phyloP scores from a whole-genome alignment of 64 coral and sea anemone species.

The Porites australiensis region DNA sequence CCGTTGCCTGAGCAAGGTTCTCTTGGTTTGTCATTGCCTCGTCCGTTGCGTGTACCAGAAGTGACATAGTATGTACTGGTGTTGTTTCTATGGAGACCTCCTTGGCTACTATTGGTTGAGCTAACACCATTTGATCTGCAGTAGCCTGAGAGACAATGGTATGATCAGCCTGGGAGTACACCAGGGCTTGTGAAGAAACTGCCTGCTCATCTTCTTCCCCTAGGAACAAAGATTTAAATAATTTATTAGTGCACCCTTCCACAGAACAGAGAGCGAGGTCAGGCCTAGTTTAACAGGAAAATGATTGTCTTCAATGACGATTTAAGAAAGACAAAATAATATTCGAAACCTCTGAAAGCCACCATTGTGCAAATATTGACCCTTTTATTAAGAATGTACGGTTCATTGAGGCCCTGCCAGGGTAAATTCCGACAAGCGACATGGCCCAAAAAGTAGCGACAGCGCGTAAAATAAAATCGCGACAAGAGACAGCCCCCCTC shows the following conservation, averaged over 20 bases:
- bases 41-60: constrained; percentile 74
- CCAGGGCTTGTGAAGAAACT: constrained; percentile 55
- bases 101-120: constrained; percentile 90
- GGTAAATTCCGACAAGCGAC: too few species aligned
- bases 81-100: constrained; percentile 97
- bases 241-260: neutral
- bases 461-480: too few species aligned
- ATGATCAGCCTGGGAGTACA: constrained; percentile 60
- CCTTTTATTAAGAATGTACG: too few species aligned
- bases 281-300: too few species aligned
- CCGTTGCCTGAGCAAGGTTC: constrained; percentile 54
- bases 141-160: constrained; percentile 65
- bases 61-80: constrained; percentile 67
- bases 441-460: too few species aligned
- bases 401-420: too few species aligned
- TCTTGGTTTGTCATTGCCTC: constrained; percentile 59
- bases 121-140: constrained; percentile 77
- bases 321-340: too few species aligned
- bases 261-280: too few species aligned
- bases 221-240: neutral
- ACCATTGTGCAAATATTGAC: too few species aligned
- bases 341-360: too few species aligned
- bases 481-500: too few species aligned
- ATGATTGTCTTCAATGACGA: too few species aligned
- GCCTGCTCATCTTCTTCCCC: constrained; percentile 40